Evolutionary conservation across 2,888 invertebrate genomes (phyloP).

Genomic region (Ennomos quercinarius): DNA sequence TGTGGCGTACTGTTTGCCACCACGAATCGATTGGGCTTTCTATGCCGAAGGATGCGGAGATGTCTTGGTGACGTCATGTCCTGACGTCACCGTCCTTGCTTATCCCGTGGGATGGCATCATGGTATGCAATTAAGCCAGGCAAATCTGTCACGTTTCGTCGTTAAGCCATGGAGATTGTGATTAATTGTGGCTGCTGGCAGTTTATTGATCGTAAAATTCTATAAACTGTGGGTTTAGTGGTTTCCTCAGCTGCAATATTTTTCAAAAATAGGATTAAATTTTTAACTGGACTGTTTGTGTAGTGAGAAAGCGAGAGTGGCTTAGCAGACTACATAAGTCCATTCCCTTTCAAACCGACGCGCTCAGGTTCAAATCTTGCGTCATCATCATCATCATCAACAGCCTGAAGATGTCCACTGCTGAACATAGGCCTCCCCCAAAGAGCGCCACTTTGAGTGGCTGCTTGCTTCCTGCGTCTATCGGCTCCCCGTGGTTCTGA

Average conservation of each 20-base stretch:
- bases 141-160: conserved; percentile 38
- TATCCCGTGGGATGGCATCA: conserved; percentile 52
- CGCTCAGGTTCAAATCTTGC: too few species aligned
- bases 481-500: too few species aligned
- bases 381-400: too few species aligned
- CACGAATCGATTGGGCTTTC: conserved; percentile 61
- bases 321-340: too few species aligned
- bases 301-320: neutral
- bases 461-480: too few species aligned
- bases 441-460: too few species aligned
- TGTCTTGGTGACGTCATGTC: conserved; percentile 73
- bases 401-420: too few species aligned
- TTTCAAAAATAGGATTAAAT: too few species aligned
- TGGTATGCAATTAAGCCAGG: conserved; percentile 50
- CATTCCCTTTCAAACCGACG: too few species aligned
- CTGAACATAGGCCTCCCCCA: too few species aligned
- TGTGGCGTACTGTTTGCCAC: conserved; percentile 49
- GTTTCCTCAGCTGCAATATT: conserved; percentile 7
- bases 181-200: conserved; percentile 24
- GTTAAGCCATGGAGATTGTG: conserved; percentile 35
- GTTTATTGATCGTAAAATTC: conserved; percentile 19
- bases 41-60: conserved; percentile 63
- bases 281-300: neutral
- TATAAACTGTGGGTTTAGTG: conserved; percentile 13
- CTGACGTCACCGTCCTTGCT: conserved; percentile 74